These are phyloP conservation scores for Lutjanus campechanus DNA, from an alignment of 2,797 vertebrate genomes.

Conservation along the genomic window DNA sequence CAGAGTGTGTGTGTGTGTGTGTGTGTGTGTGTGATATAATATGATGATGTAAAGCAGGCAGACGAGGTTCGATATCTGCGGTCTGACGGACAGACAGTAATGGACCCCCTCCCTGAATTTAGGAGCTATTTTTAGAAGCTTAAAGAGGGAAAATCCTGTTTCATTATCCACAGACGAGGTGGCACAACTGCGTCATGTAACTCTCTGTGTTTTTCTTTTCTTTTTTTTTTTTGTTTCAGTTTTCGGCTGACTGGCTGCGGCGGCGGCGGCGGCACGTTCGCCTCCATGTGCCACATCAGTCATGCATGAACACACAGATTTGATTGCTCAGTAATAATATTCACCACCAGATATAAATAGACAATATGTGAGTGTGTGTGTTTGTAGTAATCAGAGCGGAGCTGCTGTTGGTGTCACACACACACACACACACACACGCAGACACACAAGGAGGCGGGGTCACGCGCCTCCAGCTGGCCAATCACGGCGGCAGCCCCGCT, in stretches of 20 bases:
- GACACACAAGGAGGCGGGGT: conserved; percentile 6
- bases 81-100: neutral
- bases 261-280: conserved; percentile 54
- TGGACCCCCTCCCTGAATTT: conserved; percentile 17
- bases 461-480: conserved; percentile 47
- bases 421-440: conserved; percentile 14
- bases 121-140: conserved; percentile 61
- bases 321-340: conserved; percentile 80
- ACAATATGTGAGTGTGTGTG: conserved; percentile 44
- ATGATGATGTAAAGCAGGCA: neutral
- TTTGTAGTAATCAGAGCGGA: conserved; percentile 57
- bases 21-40: too few relatives aligned
- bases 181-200: conserved; percentile 64
- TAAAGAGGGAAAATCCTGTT: conserved; percentile 66
- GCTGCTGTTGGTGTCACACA: conserved; percentile 50
- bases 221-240: too few relatives aligned
- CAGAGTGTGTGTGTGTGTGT: too few relatives aligned
- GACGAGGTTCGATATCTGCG: neutral
- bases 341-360: conserved; percentile 65
- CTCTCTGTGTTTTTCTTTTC: neutral
- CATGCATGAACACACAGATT: conserved; percentile 75
- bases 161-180: conserved; percentile 63
- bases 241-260: conserved; percentile 36
- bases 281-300: conserved; percentile 71
- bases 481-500: conserved; percentile 11